A percentile compares a stretch with the other conserved stretches of the same genome.
Conservation (phyloP, 2,888 invertebrate species). For the Rugalucina vietnamica region DNA sequence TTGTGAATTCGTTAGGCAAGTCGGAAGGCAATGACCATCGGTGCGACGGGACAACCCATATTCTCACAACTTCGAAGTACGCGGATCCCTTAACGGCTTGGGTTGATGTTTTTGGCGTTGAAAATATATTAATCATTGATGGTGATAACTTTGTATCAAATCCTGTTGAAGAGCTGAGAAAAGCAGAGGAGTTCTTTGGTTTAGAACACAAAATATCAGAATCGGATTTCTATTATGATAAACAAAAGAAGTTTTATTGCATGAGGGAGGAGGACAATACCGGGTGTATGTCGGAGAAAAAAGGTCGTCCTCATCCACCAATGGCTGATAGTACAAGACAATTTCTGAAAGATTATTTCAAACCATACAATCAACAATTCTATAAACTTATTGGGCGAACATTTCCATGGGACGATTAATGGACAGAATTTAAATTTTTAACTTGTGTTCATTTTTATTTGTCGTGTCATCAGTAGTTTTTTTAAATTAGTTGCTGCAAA, state of each 20-base stretch:
- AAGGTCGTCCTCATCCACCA: neutral
- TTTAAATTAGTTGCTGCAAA: too few species aligned
- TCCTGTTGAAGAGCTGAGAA: neutral
- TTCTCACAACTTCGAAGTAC: too few species aligned
- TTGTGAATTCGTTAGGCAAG: too few species aligned
- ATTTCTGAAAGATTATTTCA: neutral
- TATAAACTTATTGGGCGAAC: neutral
- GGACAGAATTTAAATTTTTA: too few species aligned
- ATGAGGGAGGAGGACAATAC: neutral
- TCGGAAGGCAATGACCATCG: too few species aligned
- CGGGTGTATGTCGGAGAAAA: neutral
- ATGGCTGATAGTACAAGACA: neutral
- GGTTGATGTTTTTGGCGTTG: neutral
- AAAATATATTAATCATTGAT: neutral
- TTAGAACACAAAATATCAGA: neutral
- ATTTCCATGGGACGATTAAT: conserved; percentile 13
- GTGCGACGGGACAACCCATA: too few species aligned
- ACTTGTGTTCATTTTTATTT: too few species aligned
- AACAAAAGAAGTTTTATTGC: neutral
- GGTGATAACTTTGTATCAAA: neutral
- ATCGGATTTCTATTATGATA: neutral
- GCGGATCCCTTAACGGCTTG: neutral
- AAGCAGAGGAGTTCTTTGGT: neutral
- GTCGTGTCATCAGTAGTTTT: too few species aligned
- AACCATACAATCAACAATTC: neutral